Conservation (phyloP, 2,797 vertebrate species). For the Ibycter americanus region DNA sequence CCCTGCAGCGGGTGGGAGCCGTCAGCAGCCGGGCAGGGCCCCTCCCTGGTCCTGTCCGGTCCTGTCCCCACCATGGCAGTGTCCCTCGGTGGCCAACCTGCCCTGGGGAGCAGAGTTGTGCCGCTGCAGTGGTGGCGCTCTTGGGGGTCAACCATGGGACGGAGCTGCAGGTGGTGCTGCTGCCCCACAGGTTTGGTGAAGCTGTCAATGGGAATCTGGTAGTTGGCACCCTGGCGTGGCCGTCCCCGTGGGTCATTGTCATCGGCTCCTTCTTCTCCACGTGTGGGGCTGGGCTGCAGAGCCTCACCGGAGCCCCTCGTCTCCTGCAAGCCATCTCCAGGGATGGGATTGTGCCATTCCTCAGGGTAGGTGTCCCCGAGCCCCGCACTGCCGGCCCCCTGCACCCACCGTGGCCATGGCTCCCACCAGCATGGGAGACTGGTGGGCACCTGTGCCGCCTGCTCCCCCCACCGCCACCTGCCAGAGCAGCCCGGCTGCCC, state of each 20-base stretch:
- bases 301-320: conserved; percentile 94
- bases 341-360: conserved; percentile 92
- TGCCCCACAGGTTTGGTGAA: conserved; percentile 87
- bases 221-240: conserved; percentile 94
- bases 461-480: background rate
- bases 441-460: fast-evolving
- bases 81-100: background rate
- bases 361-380: conserved; percentile 80
- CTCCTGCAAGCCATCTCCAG: conserved; percentile 95
- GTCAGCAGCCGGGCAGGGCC: background rate
- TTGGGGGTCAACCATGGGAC: fast-evolving
- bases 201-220: conserved; percentile 94
- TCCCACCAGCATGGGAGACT: background rate
- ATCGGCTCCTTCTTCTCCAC: conserved; percentile 97
- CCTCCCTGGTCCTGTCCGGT: background rate
- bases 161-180: background rate
- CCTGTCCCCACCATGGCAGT: fast-evolving
- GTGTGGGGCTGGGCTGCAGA: conserved; percentile 95
- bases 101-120: background rate
- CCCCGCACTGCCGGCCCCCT: fast-evolving
- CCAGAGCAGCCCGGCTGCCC: background rate
- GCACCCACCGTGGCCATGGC: fast-evolving
- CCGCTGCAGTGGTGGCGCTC: fast-evolving
- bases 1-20: fast-evolving
- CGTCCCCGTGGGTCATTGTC: conserved; percentile 96